Evolutionary conservation across 2,888 invertebrate species (phyloP).

Genomic region (Drosophila subquinaria): DNA sequence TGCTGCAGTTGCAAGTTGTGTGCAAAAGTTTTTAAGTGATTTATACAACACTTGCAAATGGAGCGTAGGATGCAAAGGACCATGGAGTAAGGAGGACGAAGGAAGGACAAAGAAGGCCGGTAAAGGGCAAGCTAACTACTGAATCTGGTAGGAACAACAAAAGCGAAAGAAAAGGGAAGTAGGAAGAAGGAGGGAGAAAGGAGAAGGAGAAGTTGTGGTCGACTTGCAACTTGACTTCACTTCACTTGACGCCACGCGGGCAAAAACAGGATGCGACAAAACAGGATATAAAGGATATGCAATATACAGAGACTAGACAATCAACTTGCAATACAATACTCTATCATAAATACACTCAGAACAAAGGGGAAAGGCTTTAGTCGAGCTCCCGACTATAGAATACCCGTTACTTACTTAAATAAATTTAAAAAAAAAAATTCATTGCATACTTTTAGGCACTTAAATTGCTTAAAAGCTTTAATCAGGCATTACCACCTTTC

Average conservation of each 20-base stretch:
- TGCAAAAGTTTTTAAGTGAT: conserved; percentile 77
- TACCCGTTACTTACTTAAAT: too few relatives aligned
- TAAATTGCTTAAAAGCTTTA: too few relatives aligned
- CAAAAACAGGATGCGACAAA: conserved; percentile 15
- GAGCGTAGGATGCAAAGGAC: conserved; percentile 10
- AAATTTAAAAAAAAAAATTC: too few relatives aligned
- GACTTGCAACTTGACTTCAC: conserved; percentile 65
- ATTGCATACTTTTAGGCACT: too few relatives aligned
- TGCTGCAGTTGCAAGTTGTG: conserved; percentile 63
- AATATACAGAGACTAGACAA: conserved; percentile 31
- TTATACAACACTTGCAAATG: conserved; percentile 68
- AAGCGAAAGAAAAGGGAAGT: background rate
- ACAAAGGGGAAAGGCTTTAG: too few relatives aligned
- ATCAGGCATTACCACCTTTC: too few relatives aligned
- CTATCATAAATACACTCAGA: background rate
- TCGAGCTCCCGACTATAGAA: too few relatives aligned
- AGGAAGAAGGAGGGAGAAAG: too few relatives aligned
- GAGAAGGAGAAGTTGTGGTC: background rate
- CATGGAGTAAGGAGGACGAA: background rate
- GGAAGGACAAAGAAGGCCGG: too few relatives aligned
- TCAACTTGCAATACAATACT: conserved; percentile 3
- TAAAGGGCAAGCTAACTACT: conserved; percentile 18
- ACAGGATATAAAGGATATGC: conserved; percentile 43
- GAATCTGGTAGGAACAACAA: conserved; percentile 39
- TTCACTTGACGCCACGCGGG: conserved; percentile 59